Evolutionary conservation across 1,140 invertebrate species (phyloP).

Genomic region (Hermatobates lingyangjiaoensis): DNA sequence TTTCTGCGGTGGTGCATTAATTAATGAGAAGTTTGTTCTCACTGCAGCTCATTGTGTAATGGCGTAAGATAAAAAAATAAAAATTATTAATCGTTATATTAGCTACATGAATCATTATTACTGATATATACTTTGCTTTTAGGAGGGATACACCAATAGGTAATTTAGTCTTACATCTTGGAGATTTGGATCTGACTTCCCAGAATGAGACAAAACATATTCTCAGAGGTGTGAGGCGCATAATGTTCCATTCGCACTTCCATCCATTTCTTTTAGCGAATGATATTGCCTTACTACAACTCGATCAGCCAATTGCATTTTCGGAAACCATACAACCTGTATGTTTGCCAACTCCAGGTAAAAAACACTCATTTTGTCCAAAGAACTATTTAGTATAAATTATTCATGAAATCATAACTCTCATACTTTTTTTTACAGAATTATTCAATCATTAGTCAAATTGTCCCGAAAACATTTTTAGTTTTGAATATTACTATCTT

Average conservation of each 20-base stretch:
- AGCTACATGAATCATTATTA: background rate
- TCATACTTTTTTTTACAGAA: too few relatives aligned
- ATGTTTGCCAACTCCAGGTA: conserved; percentile 33
- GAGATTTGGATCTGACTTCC: conserved; percentile 22
- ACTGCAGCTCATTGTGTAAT: conserved; percentile 39
- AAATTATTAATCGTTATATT: background rate
- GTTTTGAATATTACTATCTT: too few relatives aligned
- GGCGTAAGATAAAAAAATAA: conserved; percentile 20
- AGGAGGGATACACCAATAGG: conserved; percentile 21
- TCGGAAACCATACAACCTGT: conserved; percentile 25
- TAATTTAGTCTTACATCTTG: conserved; percentile 18
- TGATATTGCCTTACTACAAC: conserved; percentile 29
- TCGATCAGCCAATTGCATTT: conserved; percentile 23
- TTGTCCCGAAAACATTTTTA: too few relatives aligned
- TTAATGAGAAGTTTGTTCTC: conserved; percentile 31
- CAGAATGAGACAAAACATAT: conserved; percentile 21
- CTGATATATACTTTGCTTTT: background rate
- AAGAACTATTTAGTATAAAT: too few relatives aligned
- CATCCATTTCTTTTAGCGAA: conserved; percentile 24
- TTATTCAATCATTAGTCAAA: too few relatives aligned
- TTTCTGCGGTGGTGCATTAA: conserved; percentile 37
- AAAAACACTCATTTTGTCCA: too few relatives aligned
- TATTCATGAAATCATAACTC: too few relatives aligned
- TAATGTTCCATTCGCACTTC: conserved; percentile 24
- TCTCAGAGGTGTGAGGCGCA: conserved; percentile 15